A percentile compares a stretch with the other conserved stretches of the same genome.
These are phyloP conservation scores for Scomberomorus guttatus DNA, from an alignment of 2,797 vertebrate genomes.

Conservation along the genomic window DNA sequence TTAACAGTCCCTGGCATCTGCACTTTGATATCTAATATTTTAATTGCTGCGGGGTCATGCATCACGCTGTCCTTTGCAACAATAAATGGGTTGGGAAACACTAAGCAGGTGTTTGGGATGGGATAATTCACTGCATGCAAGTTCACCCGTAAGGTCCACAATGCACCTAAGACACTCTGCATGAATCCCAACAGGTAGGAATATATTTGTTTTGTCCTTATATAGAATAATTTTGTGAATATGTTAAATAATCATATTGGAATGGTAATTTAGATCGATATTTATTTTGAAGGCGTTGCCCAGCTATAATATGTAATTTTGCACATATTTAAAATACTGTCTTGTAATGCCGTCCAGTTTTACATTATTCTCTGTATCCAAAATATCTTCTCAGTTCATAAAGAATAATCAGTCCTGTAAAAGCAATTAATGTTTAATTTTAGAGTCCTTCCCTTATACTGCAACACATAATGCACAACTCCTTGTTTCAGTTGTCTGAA, in stretches of 20 bases:
- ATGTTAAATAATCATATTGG: neutral
- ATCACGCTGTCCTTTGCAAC: constrained; percentile 80
- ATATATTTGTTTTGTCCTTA: neutral
- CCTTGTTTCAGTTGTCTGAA: constrained; percentile 19
- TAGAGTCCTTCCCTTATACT: constrained; percentile 1
- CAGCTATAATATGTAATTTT: neutral
- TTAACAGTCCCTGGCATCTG: constrained; percentile 75
- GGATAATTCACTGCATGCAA: constrained; percentile 50
- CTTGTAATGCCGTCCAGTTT: neutral
- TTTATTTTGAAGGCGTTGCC: neutral
- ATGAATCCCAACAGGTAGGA: constrained; percentile 51
- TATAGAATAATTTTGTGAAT: neutral
- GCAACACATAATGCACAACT: neutral
- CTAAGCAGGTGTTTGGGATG: constrained; percentile 72
- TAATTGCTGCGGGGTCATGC: constrained; percentile 86
- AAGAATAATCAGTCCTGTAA: neutral
- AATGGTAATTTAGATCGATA: neutral
- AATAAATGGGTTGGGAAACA: constrained; percentile 66
- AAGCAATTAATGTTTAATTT: constrained; percentile 14
- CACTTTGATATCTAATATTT: constrained; percentile 89
- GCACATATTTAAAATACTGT: neutral
- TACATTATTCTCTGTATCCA: neutral
- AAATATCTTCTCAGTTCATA: neutral
- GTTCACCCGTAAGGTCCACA: constrained; percentile 35
- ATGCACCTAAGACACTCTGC: constrained; percentile 13